Base-by-base conservation (phyloP, 2,797 vertebrate species). In the Macropodus opercularis region DNA sequence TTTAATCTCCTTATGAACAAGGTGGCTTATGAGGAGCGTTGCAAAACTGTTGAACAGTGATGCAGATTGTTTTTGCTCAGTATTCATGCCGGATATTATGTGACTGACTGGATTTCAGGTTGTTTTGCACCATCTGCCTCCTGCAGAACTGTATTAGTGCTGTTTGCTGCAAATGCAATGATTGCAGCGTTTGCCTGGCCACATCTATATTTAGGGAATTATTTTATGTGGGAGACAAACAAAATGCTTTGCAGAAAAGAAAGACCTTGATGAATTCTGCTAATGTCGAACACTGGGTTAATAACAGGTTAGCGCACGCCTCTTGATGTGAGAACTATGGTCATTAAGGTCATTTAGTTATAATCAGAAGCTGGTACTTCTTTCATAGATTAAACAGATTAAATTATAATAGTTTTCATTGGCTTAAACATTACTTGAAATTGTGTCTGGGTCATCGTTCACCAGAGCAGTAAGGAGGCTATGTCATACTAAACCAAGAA, bases 1-100 rank as follows among this genome's bases (percentile, higher is more conserved):
- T 64, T 63, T 85, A 80, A 85, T 87, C 80, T 80, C 64, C 69
- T 76, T 66, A 68, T 62, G 51, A 78, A 78, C 64, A 77, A 76
- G 53, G 55, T 59, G 54, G 63, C 26, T 64, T 39, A 61, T 23
- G 65, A 74, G 48, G 47, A 56, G 46, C 3, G 3, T 57, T 53
- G 63, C 57, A 38, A 49, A 78, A 62, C 66, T 69, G 75, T 69
- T 55, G 41, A 75, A 65, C 51, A 11, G 49, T 56, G 77, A 77
- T 36, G 39, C 77, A 59, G 44, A 69, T 69, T 68, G 51, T 38
- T 12, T 73, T 69, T 66, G 29, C 57, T 62, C 40, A 8, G 56
- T 29, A 13, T 50, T 60, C 1, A 12, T 48, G 50, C 27, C 49
- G 60, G 47, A 66, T 59, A 17, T 69, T 51, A 38, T 31, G 35